Evolutionary conservation across 2,113 vertebrate species (phyloP).

Genomic region (Nothobranchius kuhntae): DNA sequence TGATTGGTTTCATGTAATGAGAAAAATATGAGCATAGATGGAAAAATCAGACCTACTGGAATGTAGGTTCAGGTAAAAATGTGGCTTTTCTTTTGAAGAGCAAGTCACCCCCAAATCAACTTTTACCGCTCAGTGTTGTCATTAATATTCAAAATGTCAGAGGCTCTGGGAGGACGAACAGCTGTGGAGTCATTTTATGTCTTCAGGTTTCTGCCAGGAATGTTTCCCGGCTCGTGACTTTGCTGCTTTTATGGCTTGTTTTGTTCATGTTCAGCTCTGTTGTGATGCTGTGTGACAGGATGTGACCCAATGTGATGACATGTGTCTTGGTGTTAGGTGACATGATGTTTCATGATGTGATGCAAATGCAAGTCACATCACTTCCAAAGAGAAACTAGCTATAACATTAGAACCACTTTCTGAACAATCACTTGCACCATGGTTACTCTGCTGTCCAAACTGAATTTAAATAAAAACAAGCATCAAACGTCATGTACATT

Average conservation of each 20-base stretch:
- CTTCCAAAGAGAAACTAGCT: background rate
- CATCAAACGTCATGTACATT: too few species aligned
- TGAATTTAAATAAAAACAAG: background rate
- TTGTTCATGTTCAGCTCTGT: background rate
- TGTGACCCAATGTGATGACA: constrained; percentile 28
- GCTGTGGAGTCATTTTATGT: background rate
- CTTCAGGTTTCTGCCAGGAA: too few species aligned
- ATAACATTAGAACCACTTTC: background rate
- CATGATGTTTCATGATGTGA: constrained; percentile 20
- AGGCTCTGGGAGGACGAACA: background rate
- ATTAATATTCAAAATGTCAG: constrained; percentile 5
- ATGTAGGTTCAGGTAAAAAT: too few species aligned
- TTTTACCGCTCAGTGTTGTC: too few species aligned
- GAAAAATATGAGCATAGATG: too few species aligned
- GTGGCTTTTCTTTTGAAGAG: too few species aligned
- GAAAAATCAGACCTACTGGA: too few species aligned
- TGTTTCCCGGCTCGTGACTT: too few species aligned
- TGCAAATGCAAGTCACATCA: background rate
- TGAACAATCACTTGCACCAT: background rate
- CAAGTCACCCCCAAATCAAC: too few species aligned
- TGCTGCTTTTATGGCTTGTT: background rate
- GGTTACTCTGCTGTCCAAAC: background rate
- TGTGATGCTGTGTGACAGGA: constrained; percentile 25
- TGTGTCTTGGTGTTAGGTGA: background rate
- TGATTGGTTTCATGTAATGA: too few species aligned